Conservation (phyloP, 2,888 invertebrate genomes). For the Phymatocera aterrima region DNA sequence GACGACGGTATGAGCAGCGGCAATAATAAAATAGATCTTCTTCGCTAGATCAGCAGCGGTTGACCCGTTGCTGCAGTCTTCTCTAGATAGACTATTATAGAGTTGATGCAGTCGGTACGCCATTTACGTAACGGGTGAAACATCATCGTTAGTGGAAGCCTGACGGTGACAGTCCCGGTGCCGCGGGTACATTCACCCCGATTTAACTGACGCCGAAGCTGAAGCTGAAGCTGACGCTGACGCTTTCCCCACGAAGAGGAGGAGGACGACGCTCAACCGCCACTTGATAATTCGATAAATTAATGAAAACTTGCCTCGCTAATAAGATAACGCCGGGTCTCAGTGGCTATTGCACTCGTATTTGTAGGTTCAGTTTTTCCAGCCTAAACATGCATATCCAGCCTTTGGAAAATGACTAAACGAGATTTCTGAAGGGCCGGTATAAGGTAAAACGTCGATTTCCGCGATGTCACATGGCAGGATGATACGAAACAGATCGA, state of each 20-base stretch:
- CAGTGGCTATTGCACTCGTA: too few relatives aligned
- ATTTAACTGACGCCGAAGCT: slow-evolving; percentile 10
- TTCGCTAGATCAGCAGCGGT: neutral
- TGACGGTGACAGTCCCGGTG: slow-evolving; percentile 46
- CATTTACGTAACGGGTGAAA: slow-evolving; percentile 63
- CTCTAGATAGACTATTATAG: slow-evolving; percentile 23
- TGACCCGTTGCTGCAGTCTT: neutral
- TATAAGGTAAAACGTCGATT: slow-evolving; percentile 8
- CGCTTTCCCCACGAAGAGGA: slow-evolving; percentile 1
- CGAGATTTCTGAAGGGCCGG: slow-evolving; percentile 11
- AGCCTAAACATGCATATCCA: neutral
- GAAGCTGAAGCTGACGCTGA: slow-evolving; percentile 7
- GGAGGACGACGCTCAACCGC: slow-evolving; percentile 10
- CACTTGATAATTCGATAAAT: slow-evolving; percentile 5
- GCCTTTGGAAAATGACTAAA: neutral
- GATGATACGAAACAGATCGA: neutral
- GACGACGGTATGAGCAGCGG: neutral
- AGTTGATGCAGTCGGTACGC: slow-evolving; percentile 12
- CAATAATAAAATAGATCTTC: slow-evolving; percentile 8
- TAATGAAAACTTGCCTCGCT: neutral
- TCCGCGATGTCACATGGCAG: slow-evolving; percentile 1
- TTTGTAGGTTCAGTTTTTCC: neutral
- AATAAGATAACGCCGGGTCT: neutral
- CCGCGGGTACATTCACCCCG: slow-evolving; percentile 68
- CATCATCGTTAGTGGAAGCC: slow-evolving; percentile 64